Percentiles rank a stretch among this genome's conserved stretches.
phyloP scores from a whole-genome alignment of 37 sponge, comb jelly and placozoan genomes.

The Ianthella basta region DNA sequence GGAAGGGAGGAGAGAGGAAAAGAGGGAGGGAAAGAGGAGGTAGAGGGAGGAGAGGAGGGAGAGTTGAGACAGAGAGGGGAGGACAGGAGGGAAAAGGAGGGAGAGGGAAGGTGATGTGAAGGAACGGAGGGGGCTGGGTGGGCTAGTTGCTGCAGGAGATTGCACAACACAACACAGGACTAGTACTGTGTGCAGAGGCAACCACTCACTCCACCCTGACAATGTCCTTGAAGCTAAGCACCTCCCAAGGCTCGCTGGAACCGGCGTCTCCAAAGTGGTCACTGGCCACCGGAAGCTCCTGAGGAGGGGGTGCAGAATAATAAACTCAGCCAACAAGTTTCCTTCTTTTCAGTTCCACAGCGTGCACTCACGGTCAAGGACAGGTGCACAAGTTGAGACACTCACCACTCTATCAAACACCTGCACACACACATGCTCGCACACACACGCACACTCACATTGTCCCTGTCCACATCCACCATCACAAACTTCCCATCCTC shows the following conservation, averaged over 20 bases:
- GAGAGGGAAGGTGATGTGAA: not conserved
- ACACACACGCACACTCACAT: slow-evolving; percentile 6
- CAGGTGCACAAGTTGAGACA: no score
- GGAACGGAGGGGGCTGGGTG: no score
- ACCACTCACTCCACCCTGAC: not conserved
- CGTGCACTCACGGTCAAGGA: no score
- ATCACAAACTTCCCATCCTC: slow-evolving; percentile 30
- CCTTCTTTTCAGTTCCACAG: no score
- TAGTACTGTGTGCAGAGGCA: no score
- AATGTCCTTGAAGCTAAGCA: slow-evolving; percentile 4
- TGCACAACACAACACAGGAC: no score
- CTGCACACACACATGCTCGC: no score
- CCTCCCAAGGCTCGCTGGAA: slow-evolving; percentile 11
- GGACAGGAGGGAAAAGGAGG: not conserved
- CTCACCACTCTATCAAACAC: no score
- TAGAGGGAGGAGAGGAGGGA: not conserved
- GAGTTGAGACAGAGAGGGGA: slow-evolving; percentile 16
- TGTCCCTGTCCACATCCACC: slow-evolving; percentile 18
- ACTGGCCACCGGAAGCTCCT: not conserved
- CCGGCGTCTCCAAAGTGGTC: not conserved
- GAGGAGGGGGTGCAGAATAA: not conserved
- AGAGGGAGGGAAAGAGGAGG: slow-evolving; percentile 35
- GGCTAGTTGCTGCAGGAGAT: no score
- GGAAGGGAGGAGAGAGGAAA: not conserved
- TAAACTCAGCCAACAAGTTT: no score